Evolutionary conservation across 2,888 invertebrate species (phyloP), one percentile per base, ranked within the genome.

Genomic region (Drosophila anomalipes): DNA sequence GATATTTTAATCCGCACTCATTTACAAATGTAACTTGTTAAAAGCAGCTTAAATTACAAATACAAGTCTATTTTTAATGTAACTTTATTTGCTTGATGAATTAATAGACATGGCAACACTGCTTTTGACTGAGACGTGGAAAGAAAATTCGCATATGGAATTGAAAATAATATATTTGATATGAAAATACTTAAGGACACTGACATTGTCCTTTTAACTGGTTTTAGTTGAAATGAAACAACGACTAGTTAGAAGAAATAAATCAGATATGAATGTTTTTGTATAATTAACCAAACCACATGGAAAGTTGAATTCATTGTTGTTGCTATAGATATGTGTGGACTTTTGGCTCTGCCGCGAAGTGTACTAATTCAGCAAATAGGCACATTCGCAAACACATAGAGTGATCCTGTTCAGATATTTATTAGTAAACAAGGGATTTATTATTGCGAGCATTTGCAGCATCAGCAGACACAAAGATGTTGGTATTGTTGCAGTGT

Each of bases 401-500:
- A 74, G 1, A 32, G 14, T 47, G 41, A 68, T 66, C 65, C 70
- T 80, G 58, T 64, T 88, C 76, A 32, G 64, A 72, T 83, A 87
- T 87, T 88, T 90, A 83, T 87, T 74, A 70, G 82, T 79, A 86
- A 86, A 86, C 90, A 90, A 74, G 65, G 71, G 90, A 86, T 86
- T 89, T 89, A 86, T 86, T 89, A 89, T 81, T 86, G 79, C 77
- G 70, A 82, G 78, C 73, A 81, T 86, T 72, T 86, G 91, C 84
- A 74, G 73, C 83, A 70, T 84, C 82, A 84, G 79, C 89, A 47
- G 47, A 26, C 54, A 77, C 71, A 73, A 54, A 75, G 73, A 64
- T 65, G 61, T 72, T 66, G 47, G 44, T 33, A 12, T 30, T 33
- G 16, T 26, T 26, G 33, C 54, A 56, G 39, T 49, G 68, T 64